Evolutionary conservation across 1,140 invertebrate genomes (phyloP), one percentile per base, ranked within the genome.

Genomic region (Ceratosolen solmsi): DNA sequence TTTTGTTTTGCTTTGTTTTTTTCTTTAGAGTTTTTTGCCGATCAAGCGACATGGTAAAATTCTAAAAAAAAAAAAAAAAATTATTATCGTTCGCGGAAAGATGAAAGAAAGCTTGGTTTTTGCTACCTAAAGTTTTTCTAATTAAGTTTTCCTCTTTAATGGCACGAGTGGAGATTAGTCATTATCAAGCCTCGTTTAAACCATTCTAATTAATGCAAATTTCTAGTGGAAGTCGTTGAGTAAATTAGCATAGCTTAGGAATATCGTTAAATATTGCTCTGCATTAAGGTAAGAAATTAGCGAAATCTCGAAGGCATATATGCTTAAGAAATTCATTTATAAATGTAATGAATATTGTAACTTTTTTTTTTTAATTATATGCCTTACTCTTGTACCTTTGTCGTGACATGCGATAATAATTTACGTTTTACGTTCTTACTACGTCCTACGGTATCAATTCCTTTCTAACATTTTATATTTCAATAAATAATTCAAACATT

Each of bases 321-420:
- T 8, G 27, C 20, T 60, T 60, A 8, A 46, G 5, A 13, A 46
- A 46, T 58, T 58, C 22, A n/a, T 4, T 58, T 58, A n/a, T 25
- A 58, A n/a, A 58, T 58, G 22, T 60, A 60, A 60, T 60, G 58
- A 54, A 60, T 60, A 60, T 60, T 13, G 27, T n/a, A n/a, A n/a
- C n/a, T n/a, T n/a, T n/a, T n/a, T n/a, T n/a, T n/a, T 46, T 46
- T 46, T 46, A 46, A 13, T 46, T 5, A 8, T 46, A 8, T 13
- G 5, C 41, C 13, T 46, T 13, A 8, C 41, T 46, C 41, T 46
- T 46, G 5, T 46, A 5, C 13, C 13, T 46, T 46, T 46, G 41
- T 46, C 13, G n/a, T n/a, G n/a, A n/a, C n/a, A n/a, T n/a, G n/a
- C n/a, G n/a, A n/a, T 46, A 56, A 56, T n/a, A 56, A 56, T n/a